These are phyloP conservation scores for Sitobion miscanthi DNA, from an alignment of 1,140 invertebrate genomes.

Conservation along the genomic window DNA sequence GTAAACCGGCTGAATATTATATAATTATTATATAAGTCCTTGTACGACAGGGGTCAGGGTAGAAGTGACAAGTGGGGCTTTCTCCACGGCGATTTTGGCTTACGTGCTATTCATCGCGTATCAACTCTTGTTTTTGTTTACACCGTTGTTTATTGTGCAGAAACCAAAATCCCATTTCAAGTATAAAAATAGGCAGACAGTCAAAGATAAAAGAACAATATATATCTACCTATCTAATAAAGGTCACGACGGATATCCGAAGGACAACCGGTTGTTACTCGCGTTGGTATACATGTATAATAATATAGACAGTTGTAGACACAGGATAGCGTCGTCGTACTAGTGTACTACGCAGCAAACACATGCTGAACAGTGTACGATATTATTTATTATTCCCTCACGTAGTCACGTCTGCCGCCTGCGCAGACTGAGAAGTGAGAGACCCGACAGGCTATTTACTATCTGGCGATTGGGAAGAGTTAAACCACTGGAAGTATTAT, in stretches of 20 bases:
- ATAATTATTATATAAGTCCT: not conserved
- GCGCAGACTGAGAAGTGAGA: no score
- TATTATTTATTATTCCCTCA: not conserved
- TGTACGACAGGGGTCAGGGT: not conserved
- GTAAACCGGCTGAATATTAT: not conserved
- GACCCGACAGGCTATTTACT: not conserved
- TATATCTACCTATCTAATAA: not conserved
- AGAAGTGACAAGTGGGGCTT: not conserved
- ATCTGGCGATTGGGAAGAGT: not conserved
- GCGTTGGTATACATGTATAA: not conserved
- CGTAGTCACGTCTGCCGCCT: not conserved
- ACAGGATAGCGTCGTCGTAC: not conserved
- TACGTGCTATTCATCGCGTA: not conserved
- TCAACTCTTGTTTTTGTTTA: not conserved
- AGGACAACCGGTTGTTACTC: constrained; percentile 32
- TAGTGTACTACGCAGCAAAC: not conserved
- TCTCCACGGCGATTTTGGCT: not conserved
- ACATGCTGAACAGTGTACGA: not conserved
- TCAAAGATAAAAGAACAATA: not conserved
- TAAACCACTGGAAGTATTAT: not conserved
- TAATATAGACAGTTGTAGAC: not conserved
- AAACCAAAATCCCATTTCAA: not conserved
- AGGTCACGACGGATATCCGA: constrained; percentile 6
- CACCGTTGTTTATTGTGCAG: not conserved
- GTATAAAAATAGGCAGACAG: not conserved